Evolutionary conservation across 2,797 vertebrate species (phyloP).

Genomic region (Tiaroga cobitis): DNA sequence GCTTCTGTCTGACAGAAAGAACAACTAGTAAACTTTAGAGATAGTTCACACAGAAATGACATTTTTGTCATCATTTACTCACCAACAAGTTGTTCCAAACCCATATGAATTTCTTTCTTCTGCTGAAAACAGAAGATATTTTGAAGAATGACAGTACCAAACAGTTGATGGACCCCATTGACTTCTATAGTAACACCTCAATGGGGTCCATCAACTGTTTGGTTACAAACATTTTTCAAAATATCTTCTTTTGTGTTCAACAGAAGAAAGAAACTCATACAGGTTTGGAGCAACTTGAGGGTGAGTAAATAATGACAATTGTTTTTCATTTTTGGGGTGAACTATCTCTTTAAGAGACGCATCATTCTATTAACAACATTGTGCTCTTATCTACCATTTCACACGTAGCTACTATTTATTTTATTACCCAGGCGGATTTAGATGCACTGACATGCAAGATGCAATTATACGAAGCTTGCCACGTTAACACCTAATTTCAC

Average conservation of each 20-base stretch:
- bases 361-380: not conserved
- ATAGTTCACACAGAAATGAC: not conserved
- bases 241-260: too few relatives aligned
- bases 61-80: not conserved
- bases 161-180: not conserved
- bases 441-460: slow-evolving; percentile 9
- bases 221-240: too few relatives aligned
- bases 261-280: too few relatives aligned
- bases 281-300: too few relatives aligned
- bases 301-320: too few relatives aligned
- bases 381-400: not conserved
- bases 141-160: not conserved
- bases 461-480: slow-evolving; percentile 32
- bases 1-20: not conserved
- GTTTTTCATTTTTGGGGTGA: too few relatives aligned
- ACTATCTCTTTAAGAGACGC: not conserved
- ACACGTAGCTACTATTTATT: not conserved
- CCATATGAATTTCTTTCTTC: fast-evolving
- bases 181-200: not conserved
- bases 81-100: not conserved
- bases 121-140: not conserved
- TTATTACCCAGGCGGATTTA: not conserved
- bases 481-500: slow-evolving; percentile 41
- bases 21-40: not conserved
- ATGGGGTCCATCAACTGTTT: too few relatives aligned